These are phyloP conservation scores for Phortica variegata DNA, from an alignment of 1,140 invertebrate genomes.

Conservation along the genomic window DNA sequence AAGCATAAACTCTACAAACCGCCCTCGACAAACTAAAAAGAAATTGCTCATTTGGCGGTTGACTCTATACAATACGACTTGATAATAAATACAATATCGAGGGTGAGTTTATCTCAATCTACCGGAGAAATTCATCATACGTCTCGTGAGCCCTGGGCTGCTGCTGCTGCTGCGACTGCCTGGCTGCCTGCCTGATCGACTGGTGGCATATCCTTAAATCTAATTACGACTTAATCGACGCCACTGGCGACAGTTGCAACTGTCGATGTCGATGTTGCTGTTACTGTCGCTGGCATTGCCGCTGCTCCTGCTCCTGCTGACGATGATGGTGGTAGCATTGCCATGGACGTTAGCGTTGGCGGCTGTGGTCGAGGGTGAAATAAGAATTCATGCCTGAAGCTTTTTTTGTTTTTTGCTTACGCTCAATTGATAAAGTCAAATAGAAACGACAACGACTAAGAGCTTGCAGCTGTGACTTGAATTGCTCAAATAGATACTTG, in stretches of 20 bases:
- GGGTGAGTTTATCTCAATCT: conserved; percentile 5
- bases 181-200: conserved; percentile 48
- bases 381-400: no score
- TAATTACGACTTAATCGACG: conserved; percentile 58
- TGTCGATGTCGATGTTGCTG: conserved; percentile 21
- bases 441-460: conserved; percentile 28
- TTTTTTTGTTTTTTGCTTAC: no score
- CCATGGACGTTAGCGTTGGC: no score
- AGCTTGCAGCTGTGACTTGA: conserved; percentile 14
- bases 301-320: conserved; percentile 11
- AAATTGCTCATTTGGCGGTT: conserved; percentile 43
- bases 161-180: no score
- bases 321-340: no score
- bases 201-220: conserved; percentile 57
- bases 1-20: no score
- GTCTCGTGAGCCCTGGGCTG: no score
- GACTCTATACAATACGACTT: conserved; percentile 29
- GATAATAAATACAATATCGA: conserved; percentile 17
- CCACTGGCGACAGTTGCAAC: conserved; percentile 52
- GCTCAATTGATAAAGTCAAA: conserved; percentile 55
- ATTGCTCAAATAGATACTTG: not conserved
- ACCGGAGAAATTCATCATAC: conserved; percentile 46
- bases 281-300: not conserved
- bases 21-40: no score
- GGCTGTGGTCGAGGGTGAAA: no score